phyloP scores from a whole-genome alignment of 1,140 invertebrate species.

The Ptiloglossa arizonensis region DNA sequence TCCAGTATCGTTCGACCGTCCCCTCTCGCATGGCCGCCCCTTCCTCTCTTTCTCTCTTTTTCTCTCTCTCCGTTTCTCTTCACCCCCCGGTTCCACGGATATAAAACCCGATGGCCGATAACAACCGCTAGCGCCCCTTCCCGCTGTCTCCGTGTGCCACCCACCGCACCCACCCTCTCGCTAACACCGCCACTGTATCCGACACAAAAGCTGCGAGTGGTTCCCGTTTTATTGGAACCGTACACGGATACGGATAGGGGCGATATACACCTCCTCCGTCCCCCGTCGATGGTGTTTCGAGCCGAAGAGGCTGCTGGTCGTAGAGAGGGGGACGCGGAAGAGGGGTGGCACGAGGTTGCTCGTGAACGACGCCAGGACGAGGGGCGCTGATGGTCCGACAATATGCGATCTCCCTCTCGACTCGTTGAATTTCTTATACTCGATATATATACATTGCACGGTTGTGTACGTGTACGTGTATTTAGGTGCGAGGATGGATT shows the following conservation, averaged over 20 bases:
- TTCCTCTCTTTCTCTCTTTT: conserved; percentile 34
- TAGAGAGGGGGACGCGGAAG: conserved; percentile 37
- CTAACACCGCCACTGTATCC: conserved; percentile 74
- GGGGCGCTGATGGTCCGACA: conserved; percentile 73
- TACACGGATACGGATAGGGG: conserved; percentile 78
- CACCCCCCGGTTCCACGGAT: conserved; percentile 68
- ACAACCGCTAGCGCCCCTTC: conserved; percentile 79
- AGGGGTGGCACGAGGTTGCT: conserved; percentile 42
- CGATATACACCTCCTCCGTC: conserved; percentile 53
- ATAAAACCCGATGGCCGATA: conserved; percentile 83
- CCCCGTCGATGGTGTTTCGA: conserved; percentile 32
- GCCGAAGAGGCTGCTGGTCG: conserved; percentile 39
- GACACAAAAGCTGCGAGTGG: conserved; percentile 82
- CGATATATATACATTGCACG: conserved; percentile 45
- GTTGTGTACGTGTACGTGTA: too few relatives aligned
- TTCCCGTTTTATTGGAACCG: conserved; percentile 82
- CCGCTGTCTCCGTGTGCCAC: not conserved
- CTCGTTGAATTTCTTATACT: conserved; percentile 67
- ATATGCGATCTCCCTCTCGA: conserved; percentile 73
- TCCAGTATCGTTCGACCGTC: conserved; percentile 77
- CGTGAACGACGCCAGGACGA: conserved; percentile 42
- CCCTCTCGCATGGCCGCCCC: too few relatives aligned
- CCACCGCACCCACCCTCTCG: conserved; percentile 8
- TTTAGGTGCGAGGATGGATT: too few relatives aligned
- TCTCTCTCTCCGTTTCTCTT: conserved; percentile 50